These are phyloP conservation scores for Digitonthophagus gazella DNA, from an alignment of 2,888 invertebrate species.

Conservation along the genomic window DNA sequence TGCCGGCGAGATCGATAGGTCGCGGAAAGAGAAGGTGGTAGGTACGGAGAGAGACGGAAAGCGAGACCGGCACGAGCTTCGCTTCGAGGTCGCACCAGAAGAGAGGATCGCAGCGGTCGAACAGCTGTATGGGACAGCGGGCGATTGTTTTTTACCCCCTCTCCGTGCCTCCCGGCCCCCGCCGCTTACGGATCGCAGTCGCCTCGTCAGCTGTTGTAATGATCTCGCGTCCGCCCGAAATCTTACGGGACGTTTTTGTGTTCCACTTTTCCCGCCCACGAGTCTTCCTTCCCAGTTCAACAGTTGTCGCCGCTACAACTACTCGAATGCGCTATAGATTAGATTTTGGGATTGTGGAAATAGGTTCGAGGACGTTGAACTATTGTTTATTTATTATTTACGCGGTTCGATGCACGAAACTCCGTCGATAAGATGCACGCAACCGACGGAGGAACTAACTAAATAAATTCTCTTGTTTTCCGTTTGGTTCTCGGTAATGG, in stretches of 20 bases:
- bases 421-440: neutral
- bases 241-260: neutral
- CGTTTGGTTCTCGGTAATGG: neutral
- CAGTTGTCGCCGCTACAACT: too few species aligned
- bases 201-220: conserved; percentile 41
- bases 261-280: too few species aligned
- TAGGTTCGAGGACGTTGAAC: neutral
- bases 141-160: conserved; percentile 34
- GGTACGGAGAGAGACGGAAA: neutral
- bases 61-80: conserved; percentile 17
- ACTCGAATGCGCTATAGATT: too few species aligned
- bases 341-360: neutral
- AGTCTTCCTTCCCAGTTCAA: too few species aligned
- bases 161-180: conserved; percentile 12
- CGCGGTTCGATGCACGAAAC: neutral
- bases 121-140: conserved; percentile 39
- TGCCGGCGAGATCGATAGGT: neutral
- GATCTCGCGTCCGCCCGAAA: conserved; percentile 32
- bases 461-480: too few species aligned
- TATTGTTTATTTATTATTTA: neutral
- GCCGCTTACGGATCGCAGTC: conserved; percentile 38
- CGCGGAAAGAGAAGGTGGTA: conserved; percentile 2
- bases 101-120: conserved; percentile 29
- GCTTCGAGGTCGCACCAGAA: conserved; percentile 23
- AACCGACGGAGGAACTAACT: neutral